Evolutionary conservation across 2,113 vertebrate species (phyloP).

Genomic region (Osmerus mordax): DNA sequence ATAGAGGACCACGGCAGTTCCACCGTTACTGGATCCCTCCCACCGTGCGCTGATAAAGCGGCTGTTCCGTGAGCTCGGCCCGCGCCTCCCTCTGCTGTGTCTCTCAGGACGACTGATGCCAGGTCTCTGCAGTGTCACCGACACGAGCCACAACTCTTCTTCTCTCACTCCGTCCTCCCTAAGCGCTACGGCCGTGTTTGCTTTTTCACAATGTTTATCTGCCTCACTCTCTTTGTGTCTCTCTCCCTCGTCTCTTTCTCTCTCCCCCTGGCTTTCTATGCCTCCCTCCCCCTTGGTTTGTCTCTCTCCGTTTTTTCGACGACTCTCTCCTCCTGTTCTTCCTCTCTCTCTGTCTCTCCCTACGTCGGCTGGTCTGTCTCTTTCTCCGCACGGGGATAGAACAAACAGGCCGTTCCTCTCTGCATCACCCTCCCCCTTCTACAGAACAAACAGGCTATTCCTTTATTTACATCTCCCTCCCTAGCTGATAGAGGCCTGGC

Average conservation of each 20-base stretch:
- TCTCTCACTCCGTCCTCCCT: too few species aligned
- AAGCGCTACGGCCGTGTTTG: too few species aligned
- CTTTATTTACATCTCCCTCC: constrained; percentile 53
- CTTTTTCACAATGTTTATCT: neutral
- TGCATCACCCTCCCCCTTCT: constrained; percentile 6
- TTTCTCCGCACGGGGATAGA: constrained; percentile 2
- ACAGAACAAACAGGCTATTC: constrained; percentile 42
- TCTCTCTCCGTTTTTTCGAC: neutral
- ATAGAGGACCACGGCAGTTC: constrained; percentile 26
- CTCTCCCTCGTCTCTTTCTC: neutral
- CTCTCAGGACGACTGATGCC: neutral
- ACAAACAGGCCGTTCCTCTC: constrained; percentile 42
- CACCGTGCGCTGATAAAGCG: constrained; percentile 36
- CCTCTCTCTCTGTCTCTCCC: constrained; percentile 11
- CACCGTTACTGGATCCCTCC: constrained; percentile 30
- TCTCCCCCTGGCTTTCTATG: neutral
- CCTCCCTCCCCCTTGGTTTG: neutral
- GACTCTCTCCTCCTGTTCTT: neutral
- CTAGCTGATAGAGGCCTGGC: constrained; percentile 3
- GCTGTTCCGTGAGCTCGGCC: constrained; percentile 38
- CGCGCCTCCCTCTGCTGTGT: neutral
- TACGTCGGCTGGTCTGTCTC: neutral
- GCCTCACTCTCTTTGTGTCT: neutral
- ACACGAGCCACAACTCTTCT: too few species aligned
- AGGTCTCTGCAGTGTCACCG: too few species aligned